Conservation (phyloP, 2,888 invertebrate genomes). For the Aphidius colemani region DNA sequence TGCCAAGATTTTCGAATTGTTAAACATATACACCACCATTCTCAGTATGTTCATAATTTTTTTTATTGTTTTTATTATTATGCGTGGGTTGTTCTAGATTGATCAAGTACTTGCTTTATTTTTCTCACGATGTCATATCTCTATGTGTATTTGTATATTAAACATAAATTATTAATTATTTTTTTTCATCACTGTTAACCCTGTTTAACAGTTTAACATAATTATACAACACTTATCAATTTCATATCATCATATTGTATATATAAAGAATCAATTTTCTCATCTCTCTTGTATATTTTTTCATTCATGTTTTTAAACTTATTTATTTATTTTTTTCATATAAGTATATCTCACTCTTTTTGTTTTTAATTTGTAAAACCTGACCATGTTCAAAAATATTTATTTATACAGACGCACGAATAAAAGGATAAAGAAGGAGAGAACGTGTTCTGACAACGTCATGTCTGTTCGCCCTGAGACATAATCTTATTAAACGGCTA, state of each 20-base stretch:
- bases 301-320: not conserved
- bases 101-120: too few relatives aligned
- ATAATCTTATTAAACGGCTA: slow-evolving; percentile 59
- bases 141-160: too few relatives aligned
- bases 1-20: slow-evolving; percentile 39
- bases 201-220: too few relatives aligned
- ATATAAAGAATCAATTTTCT: not conserved
- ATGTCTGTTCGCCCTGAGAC: slow-evolving; percentile 53
- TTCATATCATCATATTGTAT: too few relatives aligned
- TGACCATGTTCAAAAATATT: not conserved
- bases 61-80: too few relatives aligned
- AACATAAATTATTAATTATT: too few relatives aligned
- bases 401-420: not conserved
- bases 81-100: too few relatives aligned
- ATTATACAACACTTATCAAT: too few relatives aligned
- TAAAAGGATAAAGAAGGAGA: slow-evolving; percentile 5
- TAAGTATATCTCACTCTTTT: not conserved
- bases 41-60: too few relatives aligned
- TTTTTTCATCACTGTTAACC: too few relatives aligned
- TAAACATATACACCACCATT: not conserved
- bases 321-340: not conserved
- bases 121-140: too few relatives aligned
- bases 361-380: not conserved
- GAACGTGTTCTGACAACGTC: slow-evolving; percentile 54
- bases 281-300: not conserved